These are phyloP conservation scores for Anticlea derivata DNA, from an alignment of 2,888 invertebrate genomes.

Conservation along the genomic window DNA sequence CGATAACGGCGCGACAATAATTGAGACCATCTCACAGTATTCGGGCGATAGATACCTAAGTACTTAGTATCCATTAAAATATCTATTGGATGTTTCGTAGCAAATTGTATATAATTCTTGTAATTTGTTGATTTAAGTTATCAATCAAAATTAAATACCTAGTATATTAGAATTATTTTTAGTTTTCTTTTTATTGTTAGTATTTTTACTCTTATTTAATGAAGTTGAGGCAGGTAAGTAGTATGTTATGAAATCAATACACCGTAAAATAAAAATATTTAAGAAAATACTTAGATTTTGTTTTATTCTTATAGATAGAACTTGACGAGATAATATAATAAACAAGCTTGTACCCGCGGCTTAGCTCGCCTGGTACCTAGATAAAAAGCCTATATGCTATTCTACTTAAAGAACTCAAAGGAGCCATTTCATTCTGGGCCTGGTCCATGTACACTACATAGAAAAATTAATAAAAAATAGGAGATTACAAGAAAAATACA, in stretches of 20 bases:
- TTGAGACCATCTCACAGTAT: no score
- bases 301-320: constrained; percentile 12
- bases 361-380: no score
- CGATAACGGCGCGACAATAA: no score
- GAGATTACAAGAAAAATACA: no score
- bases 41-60: no score
- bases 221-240: constrained; percentile 32
- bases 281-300: constrained; percentile 21
- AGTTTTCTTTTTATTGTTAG: constrained; percentile 42
- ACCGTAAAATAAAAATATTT: constrained; percentile 30
- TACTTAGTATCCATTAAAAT: background rate
- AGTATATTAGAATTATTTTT: constrained; percentile 32
- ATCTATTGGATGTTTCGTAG: constrained; percentile 72
- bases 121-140: constrained; percentile 39
- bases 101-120: constrained; percentile 48
- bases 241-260: constrained; percentile 31
- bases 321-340: no score
- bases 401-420: no score
- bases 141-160: constrained; percentile 41
- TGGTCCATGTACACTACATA: no score
- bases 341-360: no score
- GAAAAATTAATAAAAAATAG: no score
- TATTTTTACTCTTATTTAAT: constrained; percentile 40
- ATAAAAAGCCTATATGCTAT: no score
- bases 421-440: no score